Percentiles rank a stretch among this genome's conserved stretches.
Evolutionary conservation across 2,888 invertebrate species (phyloP).

Genomic region (Tinea pellionella): DNA sequence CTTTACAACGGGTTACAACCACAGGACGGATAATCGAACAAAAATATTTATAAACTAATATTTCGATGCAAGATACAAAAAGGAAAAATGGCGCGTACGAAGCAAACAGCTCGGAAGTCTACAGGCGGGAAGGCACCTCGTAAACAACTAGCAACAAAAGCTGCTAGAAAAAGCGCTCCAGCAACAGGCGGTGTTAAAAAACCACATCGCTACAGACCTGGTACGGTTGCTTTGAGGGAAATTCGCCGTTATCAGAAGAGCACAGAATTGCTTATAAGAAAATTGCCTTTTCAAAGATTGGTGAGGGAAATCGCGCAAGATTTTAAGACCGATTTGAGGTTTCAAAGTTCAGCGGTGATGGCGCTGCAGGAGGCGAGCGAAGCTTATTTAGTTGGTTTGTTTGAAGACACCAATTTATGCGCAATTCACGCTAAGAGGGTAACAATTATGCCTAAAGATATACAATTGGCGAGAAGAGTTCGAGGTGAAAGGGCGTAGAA

Average conservation of each 20-base stretch:
- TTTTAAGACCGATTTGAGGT: constrained; percentile 77
- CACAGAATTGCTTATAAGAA: constrained; percentile 77
- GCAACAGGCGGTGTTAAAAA: constrained; percentile 81
- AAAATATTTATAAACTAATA: not conserved
- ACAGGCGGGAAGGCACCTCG: constrained; percentile 81
- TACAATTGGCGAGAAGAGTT: constrained; percentile 45
- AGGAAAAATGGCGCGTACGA: constrained; percentile 75
- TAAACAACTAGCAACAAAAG: constrained; percentile 78
- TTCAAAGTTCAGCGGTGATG: constrained; percentile 78
- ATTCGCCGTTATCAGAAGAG: constrained; percentile 80
- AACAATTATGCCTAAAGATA: constrained; percentile 54
- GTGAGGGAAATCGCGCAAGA: constrained; percentile 81
- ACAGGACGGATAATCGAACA: not conserved
- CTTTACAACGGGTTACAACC: not conserved
- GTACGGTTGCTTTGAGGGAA: constrained; percentile 77
- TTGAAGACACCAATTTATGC: constrained; percentile 82
- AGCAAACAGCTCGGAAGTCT: constrained; percentile 80
- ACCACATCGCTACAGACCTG: constrained; percentile 77
- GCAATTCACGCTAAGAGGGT: constrained; percentile 75
- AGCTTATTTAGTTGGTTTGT: constrained; percentile 75
- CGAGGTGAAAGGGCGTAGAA: constrained; percentile 43
- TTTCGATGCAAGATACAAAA: not conserved
- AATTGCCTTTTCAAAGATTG: constrained; percentile 78
- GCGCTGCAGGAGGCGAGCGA: constrained; percentile 74
- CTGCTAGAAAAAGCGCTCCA: constrained; percentile 78